These are phyloP conservation scores for Capromys pilorides DNA, from an alignment of 2,797 vertebrate genomes.

Conservation along the genomic window DNA sequence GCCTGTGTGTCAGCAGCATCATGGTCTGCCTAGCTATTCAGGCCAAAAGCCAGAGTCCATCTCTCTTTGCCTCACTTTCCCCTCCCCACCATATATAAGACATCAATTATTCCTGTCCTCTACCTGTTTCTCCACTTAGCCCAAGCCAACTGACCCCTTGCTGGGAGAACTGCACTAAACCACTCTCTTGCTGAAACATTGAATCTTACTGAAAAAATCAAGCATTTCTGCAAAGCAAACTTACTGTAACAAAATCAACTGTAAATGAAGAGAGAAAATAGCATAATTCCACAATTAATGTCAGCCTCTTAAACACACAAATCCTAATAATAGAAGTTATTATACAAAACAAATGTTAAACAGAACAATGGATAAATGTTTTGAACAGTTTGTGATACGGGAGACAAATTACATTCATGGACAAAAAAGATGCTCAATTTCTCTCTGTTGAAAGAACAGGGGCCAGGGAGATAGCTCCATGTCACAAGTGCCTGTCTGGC, in stretches of 20 bases:
- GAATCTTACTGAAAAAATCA: neutral
- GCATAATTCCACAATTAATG: neutral
- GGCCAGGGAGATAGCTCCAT: no score
- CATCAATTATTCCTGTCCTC: neutral
- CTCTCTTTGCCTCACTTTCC: neutral
- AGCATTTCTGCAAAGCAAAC: neutral
- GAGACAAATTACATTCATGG: neutral
- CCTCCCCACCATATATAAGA: neutral
- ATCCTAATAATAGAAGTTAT: neutral
- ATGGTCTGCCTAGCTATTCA: neutral
- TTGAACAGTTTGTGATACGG: neutral
- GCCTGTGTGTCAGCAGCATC: neutral
- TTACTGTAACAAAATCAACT: neutral
- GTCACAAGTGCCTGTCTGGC: no score
- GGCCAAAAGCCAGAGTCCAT: neutral
- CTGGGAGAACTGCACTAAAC: neutral
- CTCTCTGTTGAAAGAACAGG: neutral
- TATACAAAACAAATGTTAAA: conserved; percentile 16
- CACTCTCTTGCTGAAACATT: neutral
- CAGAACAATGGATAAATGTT: neutral
- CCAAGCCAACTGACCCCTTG: neutral
- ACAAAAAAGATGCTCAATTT: neutral
- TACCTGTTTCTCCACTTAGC: neutral
- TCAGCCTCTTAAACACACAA: neutral
- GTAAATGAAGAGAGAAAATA: neutral